Conservation (phyloP, 2,888 invertebrate species). For the Sthenelais limicola region DNA sequence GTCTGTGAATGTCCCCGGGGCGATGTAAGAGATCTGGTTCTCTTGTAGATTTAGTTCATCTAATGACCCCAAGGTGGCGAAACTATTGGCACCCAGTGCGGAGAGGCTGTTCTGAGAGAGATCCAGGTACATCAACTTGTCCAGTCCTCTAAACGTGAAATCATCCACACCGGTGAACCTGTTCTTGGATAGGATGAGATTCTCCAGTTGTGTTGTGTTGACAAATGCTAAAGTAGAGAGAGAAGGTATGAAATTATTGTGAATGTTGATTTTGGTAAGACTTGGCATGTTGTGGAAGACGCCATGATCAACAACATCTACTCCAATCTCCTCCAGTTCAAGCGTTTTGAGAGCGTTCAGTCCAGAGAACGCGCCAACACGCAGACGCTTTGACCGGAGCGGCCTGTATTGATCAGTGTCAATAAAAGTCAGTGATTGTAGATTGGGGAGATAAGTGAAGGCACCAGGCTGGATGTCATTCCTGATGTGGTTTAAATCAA, state of each 20-base stretch:
- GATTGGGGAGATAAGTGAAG: slow-evolving; percentile 1
- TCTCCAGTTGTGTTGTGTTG: background rate
- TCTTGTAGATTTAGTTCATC: background rate
- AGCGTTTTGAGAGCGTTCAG: background rate
- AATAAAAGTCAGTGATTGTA: slow-evolving; percentile 3
- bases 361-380: slow-evolving; percentile 16
- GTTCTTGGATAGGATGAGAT: background rate
- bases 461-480: background rate
- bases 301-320: background rate
- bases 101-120: slow-evolving; percentile 14
- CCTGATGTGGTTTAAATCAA: slow-evolving; percentile 22
- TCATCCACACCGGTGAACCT: background rate
- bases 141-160: slow-evolving; percentile 5
- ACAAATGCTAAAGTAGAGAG: slow-evolving; percentile 9
- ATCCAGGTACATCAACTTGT: slow-evolving; percentile 1
- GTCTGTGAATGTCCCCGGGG: background rate
- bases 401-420: background rate
- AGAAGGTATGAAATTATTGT: background rate
- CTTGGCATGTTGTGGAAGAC: slow-evolving; percentile 7
- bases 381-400: background rate
- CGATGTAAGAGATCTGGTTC: slow-evolving; percentile 9
- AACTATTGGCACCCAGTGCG: background rate
- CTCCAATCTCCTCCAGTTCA: background rate
- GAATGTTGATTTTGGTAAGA: slow-evolving; percentile 21
- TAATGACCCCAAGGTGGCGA: background rate